Evolutionary conservation across 1,140 invertebrate genomes (phyloP).

Genomic region (Drosophila nigromelanica): DNA sequence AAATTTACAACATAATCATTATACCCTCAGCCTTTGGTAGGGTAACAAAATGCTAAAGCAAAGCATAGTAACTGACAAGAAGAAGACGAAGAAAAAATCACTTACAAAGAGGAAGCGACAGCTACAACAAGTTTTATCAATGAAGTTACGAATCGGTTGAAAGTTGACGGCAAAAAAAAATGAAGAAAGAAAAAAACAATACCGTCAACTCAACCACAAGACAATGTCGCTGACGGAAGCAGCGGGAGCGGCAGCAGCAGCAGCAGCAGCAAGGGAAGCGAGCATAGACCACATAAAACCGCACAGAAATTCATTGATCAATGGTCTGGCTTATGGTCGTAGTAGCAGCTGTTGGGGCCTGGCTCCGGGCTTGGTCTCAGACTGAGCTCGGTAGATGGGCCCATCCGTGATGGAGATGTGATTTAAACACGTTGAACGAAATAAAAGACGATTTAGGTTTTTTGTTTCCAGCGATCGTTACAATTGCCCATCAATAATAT

Average conservation of each 20-base stretch:
- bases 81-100: slow-evolving; percentile 57
- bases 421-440: slow-evolving; percentile 51
- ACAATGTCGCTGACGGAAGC: slow-evolving; percentile 38
- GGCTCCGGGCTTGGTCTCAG: background rate
- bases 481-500: slow-evolving; percentile 31
- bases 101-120: slow-evolving; percentile 73
- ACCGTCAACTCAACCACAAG: slow-evolving; percentile 42
- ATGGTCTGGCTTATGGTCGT: background rate
- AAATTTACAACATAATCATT: background rate
- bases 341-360: slow-evolving; percentile 1
- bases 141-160: slow-evolving; percentile 51
- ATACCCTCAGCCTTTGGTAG: background rate
- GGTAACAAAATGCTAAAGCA: slow-evolving; percentile 15
- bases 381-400: background rate
- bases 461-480: slow-evolving; percentile 27
- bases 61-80: slow-evolving; percentile 5
- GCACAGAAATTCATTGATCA: slow-evolving; percentile 63
- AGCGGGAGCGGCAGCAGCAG: background rate
- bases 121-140: slow-evolving; percentile 72
- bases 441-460: slow-evolving; percentile 47
- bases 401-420: slow-evolving; percentile 46
- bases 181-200: slow-evolving; percentile 21
- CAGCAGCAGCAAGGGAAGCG: slow-evolving; percentile 5
- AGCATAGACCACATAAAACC: slow-evolving; percentile 58
- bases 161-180: slow-evolving; percentile 45